Percentiles rank a stretch among this genome's conserved stretches.
Conservation (phyloP, 1,140 invertebrate species). For the Brachystomella parvula region DNA sequence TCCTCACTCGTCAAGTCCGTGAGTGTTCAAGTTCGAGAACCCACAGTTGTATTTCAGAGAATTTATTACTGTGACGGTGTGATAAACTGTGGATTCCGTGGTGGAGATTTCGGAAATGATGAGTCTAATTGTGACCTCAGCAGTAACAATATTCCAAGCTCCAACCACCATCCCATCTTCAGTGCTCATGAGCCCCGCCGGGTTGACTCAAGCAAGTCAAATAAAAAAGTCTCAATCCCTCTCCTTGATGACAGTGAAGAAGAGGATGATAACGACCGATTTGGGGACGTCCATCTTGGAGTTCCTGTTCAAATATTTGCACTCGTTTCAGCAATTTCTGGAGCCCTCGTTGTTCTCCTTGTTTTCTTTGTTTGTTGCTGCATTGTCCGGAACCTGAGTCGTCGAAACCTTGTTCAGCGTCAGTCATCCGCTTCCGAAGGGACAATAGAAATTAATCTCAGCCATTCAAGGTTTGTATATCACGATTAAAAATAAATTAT, state of each 20-base stretch:
- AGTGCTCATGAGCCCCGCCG: neutral
- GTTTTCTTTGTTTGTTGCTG: slow-evolving; percentile 23
- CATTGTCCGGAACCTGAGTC: slow-evolving; percentile 7
- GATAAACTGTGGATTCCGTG: slow-evolving; percentile 24
- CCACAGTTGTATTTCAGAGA: slow-evolving; percentile 15
- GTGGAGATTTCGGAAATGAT: slow-evolving; percentile 20
- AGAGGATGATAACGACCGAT: neutral
- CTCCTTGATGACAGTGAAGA: neutral
- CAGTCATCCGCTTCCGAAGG: neutral
- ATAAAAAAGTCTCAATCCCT: neutral
- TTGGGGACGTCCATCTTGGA: neutral
- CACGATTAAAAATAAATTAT: neutral
- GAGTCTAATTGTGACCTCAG: slow-evolving; percentile 12
- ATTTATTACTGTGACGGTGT: slow-evolving; percentile 25
- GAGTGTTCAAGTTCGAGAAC: slow-evolving; percentile 9
- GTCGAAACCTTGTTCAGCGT: neutral
- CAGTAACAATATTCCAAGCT: neutral
- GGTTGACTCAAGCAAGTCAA: neutral
- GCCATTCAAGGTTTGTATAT: neutral
- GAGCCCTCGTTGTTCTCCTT: slow-evolving; percentile 19
- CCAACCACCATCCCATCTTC: neutral
- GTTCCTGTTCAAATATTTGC: slow-evolving; percentile 21
- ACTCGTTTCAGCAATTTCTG: slow-evolving; percentile 11
- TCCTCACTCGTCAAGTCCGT: neutral
- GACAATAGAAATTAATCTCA: neutral